Percentiles rank a stretch among this genome's conserved stretches.
Conservation (phyloP, 2,797 vertebrate genomes). For the Odontamblyopus lacepedii region DNA sequence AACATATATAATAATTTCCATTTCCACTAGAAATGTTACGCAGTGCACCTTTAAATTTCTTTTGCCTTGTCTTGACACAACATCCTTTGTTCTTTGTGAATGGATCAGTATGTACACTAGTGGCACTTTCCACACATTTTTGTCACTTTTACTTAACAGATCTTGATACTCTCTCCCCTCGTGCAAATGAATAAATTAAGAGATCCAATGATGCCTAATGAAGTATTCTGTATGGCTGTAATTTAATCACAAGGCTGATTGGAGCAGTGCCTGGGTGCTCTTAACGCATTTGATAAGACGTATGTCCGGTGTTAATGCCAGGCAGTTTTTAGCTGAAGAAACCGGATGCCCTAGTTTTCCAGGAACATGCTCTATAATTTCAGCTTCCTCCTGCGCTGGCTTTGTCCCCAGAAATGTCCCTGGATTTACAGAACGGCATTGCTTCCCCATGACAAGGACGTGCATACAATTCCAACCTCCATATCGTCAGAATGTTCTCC, state of each 20-base stretch:
- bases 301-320: slow-evolving; percentile 38
- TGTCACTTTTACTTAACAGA: not conserved
- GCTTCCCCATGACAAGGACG: slow-evolving; percentile 39
- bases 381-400: slow-evolving; percentile 53
- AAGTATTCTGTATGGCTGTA: slow-evolving; percentile 8
- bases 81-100: not conserved
- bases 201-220: slow-evolving; percentile 18
- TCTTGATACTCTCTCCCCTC: not conserved
- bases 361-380: slow-evolving; percentile 56
- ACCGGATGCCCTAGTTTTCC: slow-evolving; percentile 64
- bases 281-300: slow-evolving; percentile 40
- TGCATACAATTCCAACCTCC: slow-evolving; percentile 32
- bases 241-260: slow-evolving; percentile 18
- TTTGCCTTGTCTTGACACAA: not conserved
- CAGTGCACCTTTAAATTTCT: not conserved
- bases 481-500: slow-evolving; percentile 32
- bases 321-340: slow-evolving; percentile 52
- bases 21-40: too few relatives aligned
- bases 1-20: too few relatives aligned
- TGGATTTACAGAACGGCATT: slow-evolving; percentile 49
- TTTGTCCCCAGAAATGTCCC: slow-evolving; percentile 55
- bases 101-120: not conserved
- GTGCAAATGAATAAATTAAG: not conserved
- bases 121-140: not conserved
- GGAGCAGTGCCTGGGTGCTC: slow-evolving; percentile 26